Evolutionary conservation across 1,140 invertebrate species (phyloP), one percentile per base, ranked within the genome.

Genomic region (Potamilus streckersoni): DNA sequence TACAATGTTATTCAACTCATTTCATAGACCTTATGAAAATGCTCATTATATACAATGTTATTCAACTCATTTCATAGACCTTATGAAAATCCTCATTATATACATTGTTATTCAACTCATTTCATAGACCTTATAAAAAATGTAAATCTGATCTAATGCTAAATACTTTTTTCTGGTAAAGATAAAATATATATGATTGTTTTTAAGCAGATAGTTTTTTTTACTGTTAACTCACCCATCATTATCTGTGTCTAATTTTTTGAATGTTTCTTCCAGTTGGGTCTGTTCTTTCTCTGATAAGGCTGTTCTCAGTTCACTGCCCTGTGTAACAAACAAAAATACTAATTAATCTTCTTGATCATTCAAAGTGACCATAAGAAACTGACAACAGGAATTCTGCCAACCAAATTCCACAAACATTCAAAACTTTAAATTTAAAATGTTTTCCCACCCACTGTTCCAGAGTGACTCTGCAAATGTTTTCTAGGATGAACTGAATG

Each of bases 171-270:
- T 49, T 49, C 38, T 49, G 6, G 38, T 49, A 49, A 49, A 49
- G 38, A 49, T 49, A 8, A 49, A 49, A 1, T 31, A 49, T 8
- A 49, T 49, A 11, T 49, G 38, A 49, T 49, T 11, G 27, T 49
- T 49, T 49, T 11, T 49, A 49, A 11, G 38, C 38, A 49, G 38
- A 49, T 11, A 49, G 38, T 49, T 49, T 49, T 57, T 65, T 15
- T 20, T 64, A 31, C 14, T 0, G n/a, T 19, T 3, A 20, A 64
- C 72, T 76, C 77, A 84, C 83, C 85, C 85, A 75, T 86, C 85
- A 49, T 74, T 71, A 80, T 86, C 85, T 60, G 84, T 84, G 62
- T 86, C 84, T 20, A 86, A 70, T 73, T 79, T 79, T 55, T 83
- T 76, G 71, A 86, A 86, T 38, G 80, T 81, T 69, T 78, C 78